Conservation (phyloP, 2,797 vertebrate genomes). For the Mus spretus region DNA sequence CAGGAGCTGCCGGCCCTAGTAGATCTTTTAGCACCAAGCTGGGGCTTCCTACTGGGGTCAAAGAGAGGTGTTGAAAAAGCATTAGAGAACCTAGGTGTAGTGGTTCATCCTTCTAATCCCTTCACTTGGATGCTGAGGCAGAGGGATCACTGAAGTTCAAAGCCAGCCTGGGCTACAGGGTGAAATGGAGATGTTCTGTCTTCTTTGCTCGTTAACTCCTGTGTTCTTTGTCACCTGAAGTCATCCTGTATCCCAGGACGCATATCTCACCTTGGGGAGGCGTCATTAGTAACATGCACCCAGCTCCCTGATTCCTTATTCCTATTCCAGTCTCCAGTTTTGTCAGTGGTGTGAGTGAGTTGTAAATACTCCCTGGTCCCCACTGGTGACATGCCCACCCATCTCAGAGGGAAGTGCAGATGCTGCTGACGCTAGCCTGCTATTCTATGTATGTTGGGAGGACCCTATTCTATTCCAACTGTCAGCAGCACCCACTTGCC, state of each 20-base stretch:
- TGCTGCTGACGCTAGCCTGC: too few relatives aligned
- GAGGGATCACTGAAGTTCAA: background rate
- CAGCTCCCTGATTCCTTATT: too few relatives aligned
- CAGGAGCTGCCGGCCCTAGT: background rate
- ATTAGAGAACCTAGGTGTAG: background rate
- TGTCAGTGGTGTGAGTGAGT: background rate
- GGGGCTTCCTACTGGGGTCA: background rate
- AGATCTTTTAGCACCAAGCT: background rate
- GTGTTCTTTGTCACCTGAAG: background rate
- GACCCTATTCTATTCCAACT: background rate
- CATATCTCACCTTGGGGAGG: background rate
- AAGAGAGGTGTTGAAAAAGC: background rate
- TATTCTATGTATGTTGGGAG: background rate
- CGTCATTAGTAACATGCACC: rapidly evolving
- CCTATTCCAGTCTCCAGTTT: background rate
- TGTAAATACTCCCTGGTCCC: background rate
- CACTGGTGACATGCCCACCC: background rate
- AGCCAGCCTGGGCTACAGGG: background rate
- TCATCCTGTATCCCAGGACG: too few relatives aligned
- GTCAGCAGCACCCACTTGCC: background rate
- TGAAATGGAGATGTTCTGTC: background rate
- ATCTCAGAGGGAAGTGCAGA: background rate
- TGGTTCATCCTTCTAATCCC: background rate
- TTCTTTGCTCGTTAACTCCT: too few relatives aligned
- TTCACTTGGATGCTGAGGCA: background rate